A percentile compares a stretch with the other conserved stretches of the same genome.
Evolutionary conservation across 2,888 invertebrate genomes (phyloP).

Genomic region (Carabus problematicus): DNA sequence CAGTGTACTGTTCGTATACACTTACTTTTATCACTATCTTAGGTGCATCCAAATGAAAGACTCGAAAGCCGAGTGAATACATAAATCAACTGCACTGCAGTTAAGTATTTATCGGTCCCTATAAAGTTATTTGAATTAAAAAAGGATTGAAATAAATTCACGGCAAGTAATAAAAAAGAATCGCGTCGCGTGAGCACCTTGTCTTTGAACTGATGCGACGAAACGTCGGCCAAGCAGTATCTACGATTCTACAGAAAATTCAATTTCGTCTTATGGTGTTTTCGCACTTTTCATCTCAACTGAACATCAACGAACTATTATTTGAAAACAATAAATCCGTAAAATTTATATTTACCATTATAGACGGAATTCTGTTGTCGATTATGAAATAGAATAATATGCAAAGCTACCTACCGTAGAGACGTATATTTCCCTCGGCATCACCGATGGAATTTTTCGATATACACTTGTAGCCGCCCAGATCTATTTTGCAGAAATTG

Average conservation of each 20-base stretch:
- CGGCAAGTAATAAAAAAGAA: slow-evolving; percentile 50
- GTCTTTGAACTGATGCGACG: slow-evolving; percentile 35
- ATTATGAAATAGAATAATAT: slow-evolving; percentile 8
- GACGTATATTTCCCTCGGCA: slow-evolving; percentile 86
- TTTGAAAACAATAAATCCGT: slow-evolving; percentile 56
- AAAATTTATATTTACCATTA: slow-evolving; percentile 1
- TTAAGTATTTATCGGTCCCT: slow-evolving; percentile 42
- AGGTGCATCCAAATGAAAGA: slow-evolving; percentile 3
- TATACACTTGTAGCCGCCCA: slow-evolving; percentile 90
- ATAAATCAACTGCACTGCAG: slow-evolving; percentile 37
- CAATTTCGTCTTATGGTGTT: slow-evolving; percentile 58
- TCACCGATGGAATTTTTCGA: slow-evolving; percentile 93
- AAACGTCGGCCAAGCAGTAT: slow-evolving; percentile 49
- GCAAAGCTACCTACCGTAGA: slow-evolving; percentile 76
- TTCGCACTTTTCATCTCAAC: slow-evolving; percentile 56
- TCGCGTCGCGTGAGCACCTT: slow-evolving; percentile 5
- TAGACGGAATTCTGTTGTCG: neutral
- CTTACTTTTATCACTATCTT: too few species aligned
- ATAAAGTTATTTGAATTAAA: slow-evolving; percentile 49
- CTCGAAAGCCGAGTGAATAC: slow-evolving; percentile 27
- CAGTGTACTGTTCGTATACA: too few species aligned
- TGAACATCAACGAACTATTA: slow-evolving; percentile 61
- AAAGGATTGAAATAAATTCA: slow-evolving; percentile 53
- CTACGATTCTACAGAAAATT: slow-evolving; percentile 56
- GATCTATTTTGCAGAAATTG: slow-evolving; percentile 76